Percentiles rank a stretch among this genome's conserved stretches.
These are phyloP conservation scores for Epirrhoe tristata DNA, from an alignment of 2,888 invertebrate genomes.

Conservation along the genomic window DNA sequence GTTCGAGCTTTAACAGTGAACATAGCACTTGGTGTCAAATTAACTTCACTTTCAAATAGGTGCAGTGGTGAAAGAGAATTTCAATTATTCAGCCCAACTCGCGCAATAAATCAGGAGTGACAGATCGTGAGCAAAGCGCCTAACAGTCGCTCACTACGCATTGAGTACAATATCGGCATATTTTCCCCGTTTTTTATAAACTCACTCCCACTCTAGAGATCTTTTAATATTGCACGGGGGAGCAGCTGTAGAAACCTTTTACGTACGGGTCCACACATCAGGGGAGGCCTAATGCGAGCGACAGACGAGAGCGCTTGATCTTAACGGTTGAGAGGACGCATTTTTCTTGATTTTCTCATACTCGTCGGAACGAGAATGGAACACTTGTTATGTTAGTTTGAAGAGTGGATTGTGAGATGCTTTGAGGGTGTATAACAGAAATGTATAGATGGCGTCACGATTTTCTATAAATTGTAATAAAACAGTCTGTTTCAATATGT, in stretches of 20 bases:
- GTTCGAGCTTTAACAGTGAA: constrained; percentile 4
- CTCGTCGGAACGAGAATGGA: constrained; percentile 32
- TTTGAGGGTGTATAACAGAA: constrained; percentile 18
- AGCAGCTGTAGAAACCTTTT: constrained; percentile 78
- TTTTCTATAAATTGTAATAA: not conserved
- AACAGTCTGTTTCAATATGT: not conserved
- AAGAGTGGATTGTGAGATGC: constrained; percentile 30
- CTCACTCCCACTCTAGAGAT: constrained; percentile 65
- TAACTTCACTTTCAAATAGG: constrained; percentile 13
- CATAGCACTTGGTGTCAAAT: constrained; percentile 2
- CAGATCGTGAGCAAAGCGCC: constrained; percentile 47
- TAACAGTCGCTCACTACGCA: constrained; percentile 48
- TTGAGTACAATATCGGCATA: constrained; percentile 45
- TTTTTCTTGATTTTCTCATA: constrained; percentile 58
- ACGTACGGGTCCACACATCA: constrained; percentile 51
- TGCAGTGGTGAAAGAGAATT: constrained; percentile 23
- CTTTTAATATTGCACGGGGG: constrained; percentile 76
- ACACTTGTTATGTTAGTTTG: constrained; percentile 43
- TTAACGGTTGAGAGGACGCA: constrained; percentile 57
- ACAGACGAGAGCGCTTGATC: constrained; percentile 62
- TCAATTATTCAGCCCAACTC: constrained; percentile 35
- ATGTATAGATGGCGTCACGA: not conserved
- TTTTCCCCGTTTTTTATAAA: constrained; percentile 64
- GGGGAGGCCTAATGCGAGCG: constrained; percentile 63
- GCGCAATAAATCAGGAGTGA: constrained; percentile 47